Base-by-base conservation (phyloP, 2,888 invertebrate genomes). In the Cosmorhoe ocellata region DNA sequence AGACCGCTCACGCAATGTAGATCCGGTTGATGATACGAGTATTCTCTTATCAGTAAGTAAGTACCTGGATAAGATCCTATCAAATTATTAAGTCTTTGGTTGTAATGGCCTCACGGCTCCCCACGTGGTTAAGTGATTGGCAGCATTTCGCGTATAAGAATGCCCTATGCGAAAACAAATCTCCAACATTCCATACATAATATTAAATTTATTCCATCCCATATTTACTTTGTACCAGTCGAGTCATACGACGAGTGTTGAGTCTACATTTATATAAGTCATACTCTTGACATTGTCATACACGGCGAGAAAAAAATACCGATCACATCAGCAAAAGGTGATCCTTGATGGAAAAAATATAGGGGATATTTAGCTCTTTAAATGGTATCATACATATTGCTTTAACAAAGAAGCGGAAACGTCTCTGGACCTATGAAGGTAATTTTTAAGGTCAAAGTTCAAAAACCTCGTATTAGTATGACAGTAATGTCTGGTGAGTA, bases 361-460 rank as follows among this genome's bases (percentile, higher is more conserved):
- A 44, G 39, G 18, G 39, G 46, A 47, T 43, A 27, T 51, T 47
- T 27, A 30, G 28, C 32, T 39, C 12, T 36, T 22, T 48, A 43
- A 36, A 39, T 47, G 51, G 36, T 37, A 51, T 46, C 40, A 28
- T 28, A n/a, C 8, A 28, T 1, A n/a, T n/a, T 26, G 6, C 28
- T 34, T 38, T 49, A 37, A 52, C 31, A 44, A 34, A 52, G 56
- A 54, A 56, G 54, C 58, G 63, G 56, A 54, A 56, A 56, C 58
- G 63, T 64, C 56, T 54, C 59, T 59, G 50, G 53, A 54, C 51
- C 61, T 54, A 56, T 39, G 44, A 49, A 57, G 61, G 65, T 62
- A 63, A 64, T 31, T 60, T 69, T 66, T 71, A 75, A 72, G 74
- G 76, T 79, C 79, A 78, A 74, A 73, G 76, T 58, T 65, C 51